Conservation (phyloP, 2,797 vertebrate species). For the Cyprinella venusta region DNA sequence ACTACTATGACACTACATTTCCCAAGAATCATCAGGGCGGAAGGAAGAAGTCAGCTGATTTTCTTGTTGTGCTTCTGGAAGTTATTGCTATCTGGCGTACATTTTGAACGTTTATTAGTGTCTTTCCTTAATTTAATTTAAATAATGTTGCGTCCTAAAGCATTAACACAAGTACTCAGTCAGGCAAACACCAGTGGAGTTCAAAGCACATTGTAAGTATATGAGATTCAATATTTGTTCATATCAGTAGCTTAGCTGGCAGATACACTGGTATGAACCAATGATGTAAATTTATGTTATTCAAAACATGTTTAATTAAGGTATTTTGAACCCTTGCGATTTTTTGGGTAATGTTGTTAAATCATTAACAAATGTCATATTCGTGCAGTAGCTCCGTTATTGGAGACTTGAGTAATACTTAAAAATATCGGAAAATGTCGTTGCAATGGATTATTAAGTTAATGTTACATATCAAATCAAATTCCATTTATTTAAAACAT, state of each 20-base stretch:
- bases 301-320: background rate
- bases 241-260: slow-evolving; percentile 1
- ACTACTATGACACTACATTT: slow-evolving; percentile 22
- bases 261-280: background rate
- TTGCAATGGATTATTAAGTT: too few species aligned
- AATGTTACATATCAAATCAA: background rate
- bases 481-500: background rate
- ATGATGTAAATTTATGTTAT: background rate
- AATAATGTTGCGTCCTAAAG: slow-evolving; percentile 92
- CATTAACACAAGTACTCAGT: slow-evolving; percentile 94
- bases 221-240: background rate
- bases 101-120: background rate
- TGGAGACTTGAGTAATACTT: background rate
- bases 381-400: background rate
- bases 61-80: background rate
- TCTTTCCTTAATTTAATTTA: background rate
- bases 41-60: slow-evolving; percentile 65
- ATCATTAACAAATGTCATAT: background rate
- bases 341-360: background rate
- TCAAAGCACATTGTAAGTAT: slow-evolving; percentile 96
- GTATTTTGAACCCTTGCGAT: background rate
- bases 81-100: background rate
- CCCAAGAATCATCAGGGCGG: slow-evolving; percentile 47
- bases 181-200: slow-evolving; percentile 97
- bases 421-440: background rate